Conservation (phyloP, 2,888 invertebrate genomes). For the Ashinkailepas kermadecensis region DNA sequence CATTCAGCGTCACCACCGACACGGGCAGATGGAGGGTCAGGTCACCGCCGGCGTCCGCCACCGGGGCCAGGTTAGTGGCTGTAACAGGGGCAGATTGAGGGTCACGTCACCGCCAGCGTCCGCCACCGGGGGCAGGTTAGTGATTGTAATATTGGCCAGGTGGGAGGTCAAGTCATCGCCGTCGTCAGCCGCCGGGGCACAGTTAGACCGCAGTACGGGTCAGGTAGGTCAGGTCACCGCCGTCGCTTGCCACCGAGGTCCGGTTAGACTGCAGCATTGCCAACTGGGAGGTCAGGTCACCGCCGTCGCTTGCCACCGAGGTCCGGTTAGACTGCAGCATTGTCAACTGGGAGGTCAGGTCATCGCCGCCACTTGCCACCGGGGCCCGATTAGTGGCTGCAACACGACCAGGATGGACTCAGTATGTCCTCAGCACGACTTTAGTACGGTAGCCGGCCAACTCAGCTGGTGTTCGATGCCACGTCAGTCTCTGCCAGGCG, state of each 20-base stretch:
- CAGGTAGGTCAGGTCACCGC: conserved; percentile 60
- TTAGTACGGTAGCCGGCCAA: no score
- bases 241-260: conserved; percentile 79
- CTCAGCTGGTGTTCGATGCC: no score
- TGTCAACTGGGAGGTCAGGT: conserved; percentile 40
- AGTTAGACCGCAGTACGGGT: no score
- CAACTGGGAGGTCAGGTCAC: conserved; percentile 64
- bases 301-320: conserved; percentile 82
- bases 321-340: conserved; percentile 58
- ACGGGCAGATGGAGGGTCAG: conserved; percentile 66
- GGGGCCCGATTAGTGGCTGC: conserved; percentile 82
- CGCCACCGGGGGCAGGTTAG: conserved; percentile 80
- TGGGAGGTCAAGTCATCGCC: conserved; percentile 57
- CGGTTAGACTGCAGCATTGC: conserved; percentile 78
- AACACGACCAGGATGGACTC: no score
- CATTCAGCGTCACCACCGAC: conserved; percentile 70
- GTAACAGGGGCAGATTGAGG: conserved; percentile 56
- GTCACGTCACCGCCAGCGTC: conserved; percentile 79
- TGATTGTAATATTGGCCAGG: conserved; percentile 51
- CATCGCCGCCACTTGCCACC: conserved; percentile 79
- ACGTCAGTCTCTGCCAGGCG: no score
- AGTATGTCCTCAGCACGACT: no score
- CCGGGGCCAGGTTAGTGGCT: conserved; percentile 84
- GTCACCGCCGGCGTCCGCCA: conserved; percentile 82
- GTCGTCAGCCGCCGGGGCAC: conserved; percentile 77